Conservation (phyloP, 2,113 vertebrate species). For the Sphyrna mokarran region DNA sequence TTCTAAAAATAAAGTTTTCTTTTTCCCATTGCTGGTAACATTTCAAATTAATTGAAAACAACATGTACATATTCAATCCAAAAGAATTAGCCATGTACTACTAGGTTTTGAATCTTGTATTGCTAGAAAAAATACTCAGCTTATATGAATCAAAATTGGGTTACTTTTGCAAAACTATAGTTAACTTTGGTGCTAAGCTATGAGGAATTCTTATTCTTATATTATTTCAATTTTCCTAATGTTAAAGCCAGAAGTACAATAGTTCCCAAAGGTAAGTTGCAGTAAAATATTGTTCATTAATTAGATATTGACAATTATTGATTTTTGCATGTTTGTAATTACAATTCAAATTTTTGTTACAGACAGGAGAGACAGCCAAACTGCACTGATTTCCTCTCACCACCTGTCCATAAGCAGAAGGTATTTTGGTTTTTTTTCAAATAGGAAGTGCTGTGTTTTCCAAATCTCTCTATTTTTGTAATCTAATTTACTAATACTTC, state of each 20-base stretch:
- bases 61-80: neutral
- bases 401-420: no score
- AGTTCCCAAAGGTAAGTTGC: neutral
- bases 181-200: neutral
- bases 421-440: no score
- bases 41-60: neutral
- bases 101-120: neutral
- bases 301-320: neutral
- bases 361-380: no score
- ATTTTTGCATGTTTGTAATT: constrained; percentile 6
- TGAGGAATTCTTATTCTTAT: neutral
- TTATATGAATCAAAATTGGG: neutral
- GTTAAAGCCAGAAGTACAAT: neutral
- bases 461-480: no score
- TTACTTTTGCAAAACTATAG: neutral
- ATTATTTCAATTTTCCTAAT: neutral
- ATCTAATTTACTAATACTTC: no score
- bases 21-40: neutral
- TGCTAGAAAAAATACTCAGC: neutral
- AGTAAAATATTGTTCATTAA: neutral
- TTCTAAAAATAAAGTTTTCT: neutral
- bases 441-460: no score
- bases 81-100: neutral
- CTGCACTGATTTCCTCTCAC: no score
- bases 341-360: neutral